A percentile compares a stretch with the other conserved stretches of the same genome.
Conservation (phyloP, 2,113 vertebrate species). For the Chaenocephalus aceratus region DNA sequence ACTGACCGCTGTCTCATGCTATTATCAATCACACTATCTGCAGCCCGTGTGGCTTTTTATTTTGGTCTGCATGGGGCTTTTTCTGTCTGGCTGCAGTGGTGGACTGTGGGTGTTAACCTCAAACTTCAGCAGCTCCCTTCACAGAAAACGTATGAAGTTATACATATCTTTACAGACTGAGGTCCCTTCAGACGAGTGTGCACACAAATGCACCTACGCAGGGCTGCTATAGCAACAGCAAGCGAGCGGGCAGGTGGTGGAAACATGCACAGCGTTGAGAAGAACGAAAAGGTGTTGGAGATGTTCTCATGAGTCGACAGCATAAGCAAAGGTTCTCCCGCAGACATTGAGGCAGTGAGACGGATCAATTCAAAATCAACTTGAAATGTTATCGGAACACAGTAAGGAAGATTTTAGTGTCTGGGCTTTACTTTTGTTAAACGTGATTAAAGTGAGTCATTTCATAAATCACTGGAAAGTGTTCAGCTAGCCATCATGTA, state of each 20-base stretch:
- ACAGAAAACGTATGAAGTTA: background rate
- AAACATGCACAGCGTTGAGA: background rate
- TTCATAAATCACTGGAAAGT: no score
- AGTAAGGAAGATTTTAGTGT: no score
- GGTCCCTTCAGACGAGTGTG: background rate
- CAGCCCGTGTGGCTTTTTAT: background rate
- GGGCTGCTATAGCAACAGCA: conserved; percentile 8
- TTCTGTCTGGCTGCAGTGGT: background rate
- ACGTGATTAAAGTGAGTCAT: no score
- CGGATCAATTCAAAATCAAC: no score
- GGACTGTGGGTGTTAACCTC: background rate
- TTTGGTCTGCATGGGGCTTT: background rate
- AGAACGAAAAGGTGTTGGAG: conserved; percentile 1
- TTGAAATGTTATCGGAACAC: no score
- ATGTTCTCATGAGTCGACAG: background rate
- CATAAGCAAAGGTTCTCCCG: no score
- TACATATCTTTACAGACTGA: no score
- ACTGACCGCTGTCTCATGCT: background rate
- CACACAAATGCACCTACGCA: background rate
- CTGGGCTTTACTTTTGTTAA: no score
- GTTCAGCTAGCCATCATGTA: no score
- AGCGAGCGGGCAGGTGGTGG: background rate
- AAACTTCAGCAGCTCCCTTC: background rate
- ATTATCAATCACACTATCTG: background rate
- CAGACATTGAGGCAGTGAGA: no score